Evolutionary conservation across 1,140 invertebrate genomes (phyloP).

Genomic region (Andricus grossulariae): DNA sequence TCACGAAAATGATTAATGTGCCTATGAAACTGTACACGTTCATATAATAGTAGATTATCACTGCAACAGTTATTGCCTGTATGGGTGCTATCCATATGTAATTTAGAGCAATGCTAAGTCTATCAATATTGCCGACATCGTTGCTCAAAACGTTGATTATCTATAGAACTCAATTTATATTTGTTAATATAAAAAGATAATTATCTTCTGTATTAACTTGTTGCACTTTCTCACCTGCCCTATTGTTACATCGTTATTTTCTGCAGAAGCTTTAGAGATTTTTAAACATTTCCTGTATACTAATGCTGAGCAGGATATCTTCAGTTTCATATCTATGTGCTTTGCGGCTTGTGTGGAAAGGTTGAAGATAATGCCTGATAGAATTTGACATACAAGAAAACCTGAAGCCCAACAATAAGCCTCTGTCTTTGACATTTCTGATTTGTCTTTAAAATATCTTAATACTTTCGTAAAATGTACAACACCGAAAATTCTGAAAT

Average conservation of each 20-base stretch:
- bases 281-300: constrained; percentile 13
- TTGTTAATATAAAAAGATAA: no score
- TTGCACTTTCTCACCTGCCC: constrained; percentile 3
- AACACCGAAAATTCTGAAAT: no score
- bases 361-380: no score
- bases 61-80: neutral
- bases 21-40: neutral
- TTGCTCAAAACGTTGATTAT: constrained; percentile 11
- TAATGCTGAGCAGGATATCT: neutral
- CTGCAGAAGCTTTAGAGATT: neutral
- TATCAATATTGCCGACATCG: neutral
- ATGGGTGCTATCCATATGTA: constrained; percentile 1
- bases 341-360: neutral
- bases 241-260: constrained; percentile 9
- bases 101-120: neutral
- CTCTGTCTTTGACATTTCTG: no score
- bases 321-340: neutral
- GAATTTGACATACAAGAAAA: no score
- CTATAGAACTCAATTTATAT: no score
- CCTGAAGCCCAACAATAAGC: no score
- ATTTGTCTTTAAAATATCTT: no score
- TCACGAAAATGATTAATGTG: neutral
- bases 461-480: no score
- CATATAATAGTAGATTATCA: neutral
- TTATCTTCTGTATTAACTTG: no score